phyloP scores from a whole-genome alignment of 2,888 invertebrate genomes.

The Sphaerophoria rueppellii region DNA sequence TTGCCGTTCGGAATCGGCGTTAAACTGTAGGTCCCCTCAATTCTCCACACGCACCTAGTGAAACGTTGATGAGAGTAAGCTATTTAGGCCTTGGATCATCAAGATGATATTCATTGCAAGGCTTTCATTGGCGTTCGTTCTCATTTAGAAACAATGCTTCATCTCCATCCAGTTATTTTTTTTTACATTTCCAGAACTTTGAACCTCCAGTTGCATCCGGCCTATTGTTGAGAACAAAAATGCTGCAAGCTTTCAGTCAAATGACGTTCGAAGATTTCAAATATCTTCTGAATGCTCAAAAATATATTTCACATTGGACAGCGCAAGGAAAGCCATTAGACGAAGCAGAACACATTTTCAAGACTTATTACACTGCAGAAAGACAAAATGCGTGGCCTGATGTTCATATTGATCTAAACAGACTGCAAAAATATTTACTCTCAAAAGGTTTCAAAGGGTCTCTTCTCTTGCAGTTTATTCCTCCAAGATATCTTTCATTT shows the following conservation, averaged over 20 bases:
- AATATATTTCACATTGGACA: not conserved
- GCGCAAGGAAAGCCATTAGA: not conserved
- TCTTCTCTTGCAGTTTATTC: slow-evolving; percentile 37
- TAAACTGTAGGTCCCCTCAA: too few relatives aligned
- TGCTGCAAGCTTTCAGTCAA: slow-evolving; percentile 26
- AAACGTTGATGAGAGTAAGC: too few relatives aligned
- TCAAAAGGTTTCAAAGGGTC: slow-evolving; percentile 29
- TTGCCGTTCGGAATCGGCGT: too few relatives aligned
- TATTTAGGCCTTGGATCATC: too few relatives aligned
- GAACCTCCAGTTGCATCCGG: not conserved
- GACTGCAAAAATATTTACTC: slow-evolving; percentile 1
- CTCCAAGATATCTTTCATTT: slow-evolving; percentile 47
- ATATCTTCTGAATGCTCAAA: slow-evolving; percentile 20
- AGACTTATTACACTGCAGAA: slow-evolving; percentile 4
- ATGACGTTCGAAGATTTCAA: slow-evolving; percentile 59
- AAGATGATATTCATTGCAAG: too few relatives aligned
- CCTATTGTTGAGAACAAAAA: not conserved
- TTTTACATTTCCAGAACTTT: slow-evolving; percentile 10
- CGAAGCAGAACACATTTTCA: not conserved
- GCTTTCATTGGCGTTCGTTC: too few relatives aligned
- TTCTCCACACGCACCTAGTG: too few relatives aligned
- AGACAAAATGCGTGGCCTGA: slow-evolving; percentile 27
- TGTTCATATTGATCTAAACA: slow-evolving; percentile 4
- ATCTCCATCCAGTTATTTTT: not conserved
- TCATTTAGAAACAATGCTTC: too few relatives aligned